A percentile compares a stretch with the other conserved stretches of the same genome.
phyloP scores from a whole-genome alignment of 2,888 invertebrate genomes.

The Byasa hedistus region DNA sequence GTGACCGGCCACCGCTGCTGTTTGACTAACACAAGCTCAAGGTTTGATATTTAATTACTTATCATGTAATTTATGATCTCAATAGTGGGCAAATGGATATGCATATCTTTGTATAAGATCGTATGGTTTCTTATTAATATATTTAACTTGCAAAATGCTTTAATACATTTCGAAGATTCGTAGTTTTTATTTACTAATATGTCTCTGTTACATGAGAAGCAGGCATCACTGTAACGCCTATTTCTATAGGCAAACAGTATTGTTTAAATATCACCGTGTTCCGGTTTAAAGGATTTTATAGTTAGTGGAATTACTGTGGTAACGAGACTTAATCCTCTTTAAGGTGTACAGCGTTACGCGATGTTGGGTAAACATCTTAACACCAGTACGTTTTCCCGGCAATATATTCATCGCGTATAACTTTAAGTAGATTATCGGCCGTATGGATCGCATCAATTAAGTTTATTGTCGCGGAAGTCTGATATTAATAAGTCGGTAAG shows the following conservation, averaged over 20 bases:
- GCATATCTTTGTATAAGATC: conserved; percentile 17
- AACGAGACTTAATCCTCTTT: too few species aligned
- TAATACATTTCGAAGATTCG: too few species aligned
- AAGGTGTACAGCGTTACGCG: too few species aligned
- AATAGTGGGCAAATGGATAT: conserved; percentile 18
- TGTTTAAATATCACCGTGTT: too few species aligned
- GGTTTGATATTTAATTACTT: conserved; percentile 26
- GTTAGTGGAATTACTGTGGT: too few species aligned
- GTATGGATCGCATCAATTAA: neutral
- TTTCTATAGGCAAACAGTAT: too few species aligned
- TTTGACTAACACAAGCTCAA: conserved; percentile 26
- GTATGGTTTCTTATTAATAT: conserved; percentile 9
- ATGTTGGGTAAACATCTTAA: neutral
- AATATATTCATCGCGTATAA: neutral
- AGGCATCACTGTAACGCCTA: too few species aligned
- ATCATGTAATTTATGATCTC: conserved; percentile 23
- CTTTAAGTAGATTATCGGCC: neutral
- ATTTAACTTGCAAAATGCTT: conserved; percentile 1
- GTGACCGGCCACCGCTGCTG: conserved; percentile 10
- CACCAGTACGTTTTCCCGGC: neutral
- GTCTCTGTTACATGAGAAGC: too few species aligned
- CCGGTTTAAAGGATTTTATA: too few species aligned
- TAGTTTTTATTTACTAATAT: neutral
- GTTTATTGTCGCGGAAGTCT: conserved; percentile 10
- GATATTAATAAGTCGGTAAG: conserved; percentile 15